phyloP scores from a whole-genome alignment of 2,113 vertebrate genomes.

The Acrocephalus arundinaceus region DNA sequence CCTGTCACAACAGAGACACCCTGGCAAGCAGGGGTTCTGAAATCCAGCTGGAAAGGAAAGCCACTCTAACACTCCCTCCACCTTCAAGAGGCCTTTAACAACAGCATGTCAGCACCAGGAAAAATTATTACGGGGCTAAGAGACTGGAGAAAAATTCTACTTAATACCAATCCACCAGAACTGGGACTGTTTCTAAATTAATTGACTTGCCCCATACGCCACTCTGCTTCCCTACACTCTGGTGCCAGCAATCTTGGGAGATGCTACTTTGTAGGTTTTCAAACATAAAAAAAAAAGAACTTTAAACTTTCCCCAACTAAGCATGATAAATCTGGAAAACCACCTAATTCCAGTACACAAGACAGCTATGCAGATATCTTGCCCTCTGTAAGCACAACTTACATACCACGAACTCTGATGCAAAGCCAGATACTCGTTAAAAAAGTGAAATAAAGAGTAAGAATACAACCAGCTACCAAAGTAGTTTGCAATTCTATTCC shows the following conservation, averaged over 20 bases:
- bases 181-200: slow-evolving; percentile 5
- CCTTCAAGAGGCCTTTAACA: not conserved
- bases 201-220: not conserved
- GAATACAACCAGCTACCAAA: not conserved
- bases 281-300: not conserved
- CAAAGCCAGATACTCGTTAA: not conserved
- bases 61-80: not conserved
- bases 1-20: not conserved
- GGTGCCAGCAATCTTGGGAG: not conserved
- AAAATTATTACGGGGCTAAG: not conserved
- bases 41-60: not conserved
- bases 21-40: not conserved
- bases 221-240: not conserved
- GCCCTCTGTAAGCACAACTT: not conserved
- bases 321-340: not conserved
- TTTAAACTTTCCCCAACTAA: not conserved
- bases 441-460: not conserved
- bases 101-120: slow-evolving; percentile 10
- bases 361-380: not conserved
- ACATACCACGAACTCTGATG: not conserved
- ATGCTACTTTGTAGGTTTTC: not conserved
- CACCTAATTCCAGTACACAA: not conserved
- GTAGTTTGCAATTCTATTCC: not conserved
- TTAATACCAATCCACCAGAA: not conserved
- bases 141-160: slow-evolving; percentile 16